phyloP scores from a whole-genome alignment of 2,113 vertebrate species.

The Ancistrus triradiatus region DNA sequence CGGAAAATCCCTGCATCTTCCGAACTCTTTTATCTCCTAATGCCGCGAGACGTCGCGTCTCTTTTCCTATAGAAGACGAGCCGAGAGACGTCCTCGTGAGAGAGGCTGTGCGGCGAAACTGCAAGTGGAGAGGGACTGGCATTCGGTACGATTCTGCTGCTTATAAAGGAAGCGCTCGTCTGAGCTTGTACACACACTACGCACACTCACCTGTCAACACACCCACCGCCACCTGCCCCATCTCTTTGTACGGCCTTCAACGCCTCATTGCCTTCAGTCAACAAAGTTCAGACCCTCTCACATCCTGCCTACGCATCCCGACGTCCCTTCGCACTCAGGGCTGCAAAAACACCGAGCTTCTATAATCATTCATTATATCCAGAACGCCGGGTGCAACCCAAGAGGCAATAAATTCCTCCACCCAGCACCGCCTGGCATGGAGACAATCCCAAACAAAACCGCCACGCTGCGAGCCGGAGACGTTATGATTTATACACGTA shows the following conservation, averaged over 20 bases:
- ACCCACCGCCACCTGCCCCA: slow-evolving; percentile 58
- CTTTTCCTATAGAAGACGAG: neutral
- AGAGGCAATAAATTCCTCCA: slow-evolving; percentile 23
- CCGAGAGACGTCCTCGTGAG: neutral
- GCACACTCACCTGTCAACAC: slow-evolving; percentile 48
- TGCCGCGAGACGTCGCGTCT: neutral
- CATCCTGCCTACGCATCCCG: neutral
- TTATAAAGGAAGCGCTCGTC: no score
- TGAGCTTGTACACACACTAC: slow-evolving; percentile 9
- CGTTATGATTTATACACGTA: no score
- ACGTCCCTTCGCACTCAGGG: neutral
- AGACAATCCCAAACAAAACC: slow-evolving; percentile 8
- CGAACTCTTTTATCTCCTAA: slow-evolving; percentile 8
- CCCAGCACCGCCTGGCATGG: slow-evolving; percentile 16
- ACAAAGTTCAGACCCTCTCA: neutral
- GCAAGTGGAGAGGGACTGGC: no score
- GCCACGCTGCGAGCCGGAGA: no score
- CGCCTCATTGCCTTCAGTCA: slow-evolving; percentile 4
- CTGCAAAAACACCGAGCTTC: neutral
- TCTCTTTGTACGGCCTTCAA: slow-evolving; percentile 36
- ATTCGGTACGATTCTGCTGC: no score
- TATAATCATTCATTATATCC: slow-evolving; percentile 14
- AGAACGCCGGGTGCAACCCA: slow-evolving; percentile 31
- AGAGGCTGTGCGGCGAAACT: no score
- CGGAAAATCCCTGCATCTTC: neutral